phyloP scores from a whole-genome alignment of 2,797 vertebrate genomes.

The Heteromormyrus szaboi region DNA sequence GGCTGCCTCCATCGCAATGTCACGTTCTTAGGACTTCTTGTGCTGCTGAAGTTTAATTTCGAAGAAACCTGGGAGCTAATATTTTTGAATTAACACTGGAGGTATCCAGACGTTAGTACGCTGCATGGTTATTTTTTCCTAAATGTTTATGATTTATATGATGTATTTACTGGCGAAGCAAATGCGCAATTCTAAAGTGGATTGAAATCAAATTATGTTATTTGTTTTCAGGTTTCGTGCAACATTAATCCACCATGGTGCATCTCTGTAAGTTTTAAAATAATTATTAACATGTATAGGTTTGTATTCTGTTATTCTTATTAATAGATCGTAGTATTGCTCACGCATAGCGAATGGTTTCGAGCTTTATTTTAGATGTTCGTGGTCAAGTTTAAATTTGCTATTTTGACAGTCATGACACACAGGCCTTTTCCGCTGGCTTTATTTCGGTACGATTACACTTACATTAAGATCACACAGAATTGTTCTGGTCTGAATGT shows the following conservation, averaged over 20 bases:
- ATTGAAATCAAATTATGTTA: not conserved
- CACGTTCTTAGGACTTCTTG: constrained; percentile 34
- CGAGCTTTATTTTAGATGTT: not conserved
- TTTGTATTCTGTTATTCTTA: not conserved
- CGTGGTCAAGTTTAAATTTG: not conserved
- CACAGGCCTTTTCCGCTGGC: not conserved
- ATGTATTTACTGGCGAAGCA: not conserved
- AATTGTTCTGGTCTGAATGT: not conserved
- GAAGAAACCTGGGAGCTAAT: not conserved
- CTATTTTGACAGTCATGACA: not conserved
- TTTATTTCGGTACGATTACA: not conserved
- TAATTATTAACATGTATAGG: not conserved
- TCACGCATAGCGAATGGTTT: not conserved
- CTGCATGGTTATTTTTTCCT: constrained; percentile 28
- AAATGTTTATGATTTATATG: not conserved
- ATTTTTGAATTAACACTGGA: not conserved
- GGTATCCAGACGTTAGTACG: not conserved
- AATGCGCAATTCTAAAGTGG: not conserved
- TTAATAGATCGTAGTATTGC: not conserved
- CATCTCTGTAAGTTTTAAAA: constrained; percentile 62
- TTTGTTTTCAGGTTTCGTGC: constrained; percentile 11
- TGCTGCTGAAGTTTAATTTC: not conserved
- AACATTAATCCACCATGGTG: constrained; percentile 53
- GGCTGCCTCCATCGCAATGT: constrained; percentile 58
- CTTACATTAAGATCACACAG: not conserved